phyloP scores from a whole-genome alignment of 2,888 invertebrate species.

The Acronicta aceris region DNA sequence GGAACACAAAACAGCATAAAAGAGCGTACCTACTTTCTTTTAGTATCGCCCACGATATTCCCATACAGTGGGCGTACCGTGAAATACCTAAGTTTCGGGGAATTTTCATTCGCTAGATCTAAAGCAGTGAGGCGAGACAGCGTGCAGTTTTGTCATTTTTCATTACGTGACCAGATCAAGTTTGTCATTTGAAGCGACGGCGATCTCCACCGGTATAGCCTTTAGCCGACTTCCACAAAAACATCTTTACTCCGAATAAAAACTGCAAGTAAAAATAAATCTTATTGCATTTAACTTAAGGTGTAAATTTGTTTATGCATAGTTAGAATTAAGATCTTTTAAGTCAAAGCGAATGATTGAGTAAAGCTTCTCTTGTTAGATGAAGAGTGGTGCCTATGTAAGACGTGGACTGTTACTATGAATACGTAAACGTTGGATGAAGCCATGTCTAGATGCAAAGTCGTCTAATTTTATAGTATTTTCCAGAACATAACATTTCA shows the following conservation, averaged over 20 bases:
- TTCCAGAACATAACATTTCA: conserved; percentile 37
- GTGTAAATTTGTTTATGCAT: conserved; percentile 20
- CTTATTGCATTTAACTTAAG: conserved; percentile 10
- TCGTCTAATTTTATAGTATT: conserved; percentile 52
- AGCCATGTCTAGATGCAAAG: conserved; percentile 69
- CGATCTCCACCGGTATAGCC: conserved; percentile 72
- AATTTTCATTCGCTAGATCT: conserved; percentile 64
- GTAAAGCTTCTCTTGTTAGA: conserved; percentile 79
- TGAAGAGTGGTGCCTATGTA: conserved; percentile 78
- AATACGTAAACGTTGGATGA: conserved; percentile 79
- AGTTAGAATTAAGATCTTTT: conserved; percentile 39
- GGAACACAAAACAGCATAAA: neutral
- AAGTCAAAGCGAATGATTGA: conserved; percentile 50
- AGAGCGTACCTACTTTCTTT: neutral
- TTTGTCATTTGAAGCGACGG: conserved; percentile 81
- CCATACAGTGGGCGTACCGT: conserved; percentile 2
- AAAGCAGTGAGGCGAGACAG: conserved; percentile 59
- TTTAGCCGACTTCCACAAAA: conserved; percentile 59
- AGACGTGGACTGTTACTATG: conserved; percentile 78
- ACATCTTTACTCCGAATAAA: conserved; percentile 12
- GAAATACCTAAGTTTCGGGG: conserved; percentile 27
- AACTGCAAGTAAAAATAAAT: conserved; percentile 35
- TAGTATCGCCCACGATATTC: conserved; percentile 1
- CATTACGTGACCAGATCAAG: conserved; percentile 92
- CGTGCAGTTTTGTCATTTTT: conserved; percentile 90